Base-by-base conservation (phyloP, 2,113 vertebrate genomes). In the Muntiacus reevesi region DNA sequence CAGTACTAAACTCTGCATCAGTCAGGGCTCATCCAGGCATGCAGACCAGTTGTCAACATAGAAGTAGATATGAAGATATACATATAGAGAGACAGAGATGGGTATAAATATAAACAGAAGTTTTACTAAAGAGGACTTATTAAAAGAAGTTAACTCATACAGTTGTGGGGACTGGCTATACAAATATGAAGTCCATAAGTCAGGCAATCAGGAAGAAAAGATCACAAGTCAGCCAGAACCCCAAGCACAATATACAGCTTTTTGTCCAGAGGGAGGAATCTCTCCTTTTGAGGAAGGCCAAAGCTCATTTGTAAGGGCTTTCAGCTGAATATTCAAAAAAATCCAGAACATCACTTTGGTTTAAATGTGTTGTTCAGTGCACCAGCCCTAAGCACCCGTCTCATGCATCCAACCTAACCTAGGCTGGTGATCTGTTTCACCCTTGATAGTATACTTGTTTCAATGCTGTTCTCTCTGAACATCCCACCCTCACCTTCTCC, bases 31-130 rank as follows among this genome's bases (percentile, higher is more conserved):
- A 85, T 62, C 25, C 19, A 85, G 27, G 60, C 27, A n/a, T 62
- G 30, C 43, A 64, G 36, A 89, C 19, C 17, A 28, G 64, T 25
- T 55, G 23, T 47, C 45, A 30, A 64, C 17, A 27, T 6, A 33
- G 23, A 40, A 27, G 25, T 40, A 84, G 82, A 84, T 84, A 40
- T 27, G 25, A n/a, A 55, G 23, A 84, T 15, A 57, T 27, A 10
- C 6, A 40, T 0, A 76, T 6, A 15, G 0, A 74, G 13, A 40
- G 33, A 21, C 1, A 23, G 5, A 60, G 17, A 52, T 14, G n/a
- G 27, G 52, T 50, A 60, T 74, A 55, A 57, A 54, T 64, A 64
- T 43, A 43, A 62, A 62, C 45, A 91, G 5, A 91, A 25, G 47
- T 82, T 62, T 40, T 25, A 21, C 7, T 23, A 92, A 14, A 60